A percentile compares a stretch with the other conserved stretches of the same genome.
Conservation (phyloP, 2,113 vertebrate species). For the Lanius ludovicianus region DNA sequence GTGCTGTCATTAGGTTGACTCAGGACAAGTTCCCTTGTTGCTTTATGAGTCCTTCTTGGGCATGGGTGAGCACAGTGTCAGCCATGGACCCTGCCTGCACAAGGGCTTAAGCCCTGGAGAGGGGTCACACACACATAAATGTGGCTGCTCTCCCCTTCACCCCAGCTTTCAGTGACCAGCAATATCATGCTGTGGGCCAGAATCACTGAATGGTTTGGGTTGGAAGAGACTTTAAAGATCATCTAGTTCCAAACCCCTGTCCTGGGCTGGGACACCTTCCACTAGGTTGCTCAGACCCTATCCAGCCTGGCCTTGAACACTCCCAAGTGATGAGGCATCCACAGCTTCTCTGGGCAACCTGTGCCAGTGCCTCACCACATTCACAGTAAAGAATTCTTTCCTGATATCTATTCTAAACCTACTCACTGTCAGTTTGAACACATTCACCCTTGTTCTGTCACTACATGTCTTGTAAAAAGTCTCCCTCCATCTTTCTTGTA, state of each 20-base stretch:
- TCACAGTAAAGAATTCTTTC: not conserved
- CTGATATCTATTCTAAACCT: not conserved
- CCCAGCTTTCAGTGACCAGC: not conserved
- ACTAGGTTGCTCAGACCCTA: not conserved
- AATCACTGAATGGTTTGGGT: not conserved
- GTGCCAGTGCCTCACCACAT: not conserved
- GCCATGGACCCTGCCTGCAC: not conserved
- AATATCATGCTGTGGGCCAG: not conserved
- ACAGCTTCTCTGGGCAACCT: not conserved
- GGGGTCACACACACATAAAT: not conserved
- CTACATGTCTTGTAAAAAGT: not conserved
- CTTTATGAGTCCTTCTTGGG: not conserved
- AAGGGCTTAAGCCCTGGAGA: not conserved
- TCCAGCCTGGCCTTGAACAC: not conserved
- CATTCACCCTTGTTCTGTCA: not conserved
- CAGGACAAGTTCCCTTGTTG: not conserved
- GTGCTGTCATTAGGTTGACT: not conserved
- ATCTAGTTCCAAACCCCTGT: not conserved
- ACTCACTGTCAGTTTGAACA: not conserved
- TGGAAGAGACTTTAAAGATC: not conserved
- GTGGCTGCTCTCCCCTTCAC: not conserved
- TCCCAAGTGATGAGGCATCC: not conserved
- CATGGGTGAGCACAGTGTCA: accelerated
- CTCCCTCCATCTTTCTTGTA: not conserved
- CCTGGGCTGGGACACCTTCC: not conserved